These are phyloP conservation scores for Ceraclea dissimilis DNA, from an alignment of 2,888 invertebrate species.

Conservation along the genomic window DNA sequence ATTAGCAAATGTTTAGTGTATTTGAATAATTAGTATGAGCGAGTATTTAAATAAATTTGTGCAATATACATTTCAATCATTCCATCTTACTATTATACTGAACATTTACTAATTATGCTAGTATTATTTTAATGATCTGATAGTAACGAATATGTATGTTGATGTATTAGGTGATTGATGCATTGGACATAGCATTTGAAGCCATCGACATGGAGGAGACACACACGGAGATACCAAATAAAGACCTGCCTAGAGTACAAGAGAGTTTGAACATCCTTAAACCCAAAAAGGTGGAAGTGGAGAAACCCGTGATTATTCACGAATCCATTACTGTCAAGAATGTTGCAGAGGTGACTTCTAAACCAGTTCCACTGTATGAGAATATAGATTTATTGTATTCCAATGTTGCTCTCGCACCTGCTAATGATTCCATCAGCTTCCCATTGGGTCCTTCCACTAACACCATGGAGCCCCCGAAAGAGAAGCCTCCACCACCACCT, in stretches of 20 bases:
- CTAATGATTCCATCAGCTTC: constrained; percentile 34
- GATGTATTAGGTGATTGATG: constrained; percentile 51
- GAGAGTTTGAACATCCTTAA: constrained; percentile 14
- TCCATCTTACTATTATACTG: too few species aligned
- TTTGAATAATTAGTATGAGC: too few species aligned
- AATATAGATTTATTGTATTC: constrained; percentile 53
- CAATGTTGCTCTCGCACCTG: constrained; percentile 31
- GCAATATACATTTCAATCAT: too few species aligned
- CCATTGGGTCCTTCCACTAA: constrained; percentile 52
- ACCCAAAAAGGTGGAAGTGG: constrained; percentile 17
- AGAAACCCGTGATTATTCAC: constrained; percentile 21
- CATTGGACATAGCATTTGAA: constrained; percentile 55
- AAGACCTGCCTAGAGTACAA: constrained; percentile 9
- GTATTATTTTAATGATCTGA: too few species aligned
- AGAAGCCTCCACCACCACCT: constrained; percentile 80
- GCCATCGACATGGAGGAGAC: constrained; percentile 51
- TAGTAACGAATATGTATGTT: too few species aligned
- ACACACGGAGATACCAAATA: constrained; percentile 2
- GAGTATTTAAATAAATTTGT: too few species aligned
- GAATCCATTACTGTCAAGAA: constrained; percentile 6
- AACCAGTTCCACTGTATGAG: constrained; percentile 49
- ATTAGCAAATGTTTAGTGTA: too few species aligned
- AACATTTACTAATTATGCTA: too few species aligned
- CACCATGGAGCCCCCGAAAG: constrained; percentile 68
- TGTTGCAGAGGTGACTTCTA: constrained; percentile 20